Evolutionary conservation across 2,888 invertebrate genomes (phyloP).

Genomic region (Lissonota sp.): DNA sequence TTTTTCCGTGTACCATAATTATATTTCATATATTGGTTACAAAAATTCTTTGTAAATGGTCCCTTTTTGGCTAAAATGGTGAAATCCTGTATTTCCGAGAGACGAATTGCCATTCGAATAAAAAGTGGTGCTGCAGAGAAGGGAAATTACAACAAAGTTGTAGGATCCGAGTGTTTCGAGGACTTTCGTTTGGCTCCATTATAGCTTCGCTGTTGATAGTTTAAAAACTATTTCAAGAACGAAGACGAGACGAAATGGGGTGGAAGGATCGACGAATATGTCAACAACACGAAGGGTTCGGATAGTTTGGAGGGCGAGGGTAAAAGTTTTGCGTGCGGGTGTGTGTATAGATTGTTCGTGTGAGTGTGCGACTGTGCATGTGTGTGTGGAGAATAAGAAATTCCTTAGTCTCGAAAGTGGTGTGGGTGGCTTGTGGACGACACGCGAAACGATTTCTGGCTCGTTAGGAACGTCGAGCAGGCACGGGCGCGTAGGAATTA

Average conservation of each 20-base stretch:
- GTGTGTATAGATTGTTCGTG: not conserved
- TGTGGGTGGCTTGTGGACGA: conserved; percentile 38
- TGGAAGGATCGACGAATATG: conserved; percentile 20
- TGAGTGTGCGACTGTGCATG: not conserved
- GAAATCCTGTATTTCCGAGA: too few relatives aligned
- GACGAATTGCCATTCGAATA: too few relatives aligned
- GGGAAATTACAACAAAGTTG: too few relatives aligned
- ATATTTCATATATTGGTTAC: too few relatives aligned
- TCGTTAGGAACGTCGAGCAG: conserved; percentile 58
- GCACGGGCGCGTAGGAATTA: conserved; percentile 41
- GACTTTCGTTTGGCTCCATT: not conserved
- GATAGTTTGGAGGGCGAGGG: conserved; percentile 16
- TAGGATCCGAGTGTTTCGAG: not conserved
- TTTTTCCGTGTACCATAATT: too few relatives aligned
- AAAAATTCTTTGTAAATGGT: too few relatives aligned
- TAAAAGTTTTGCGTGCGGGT: not conserved
- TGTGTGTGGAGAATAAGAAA: conserved; percentile 46
- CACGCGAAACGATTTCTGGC: conserved; percentile 59
- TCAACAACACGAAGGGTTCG: conserved; percentile 43
- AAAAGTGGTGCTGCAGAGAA: too few relatives aligned
- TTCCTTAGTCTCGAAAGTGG: conserved; percentile 32
- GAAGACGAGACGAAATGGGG: not conserved
- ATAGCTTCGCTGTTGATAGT: conserved; percentile 5
- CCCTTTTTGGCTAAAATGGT: too few relatives aligned
- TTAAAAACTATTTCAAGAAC: conserved; percentile 36